Conservation (phyloP, 2,797 vertebrate species). For the Gymnodraco acuticeps region DNA sequence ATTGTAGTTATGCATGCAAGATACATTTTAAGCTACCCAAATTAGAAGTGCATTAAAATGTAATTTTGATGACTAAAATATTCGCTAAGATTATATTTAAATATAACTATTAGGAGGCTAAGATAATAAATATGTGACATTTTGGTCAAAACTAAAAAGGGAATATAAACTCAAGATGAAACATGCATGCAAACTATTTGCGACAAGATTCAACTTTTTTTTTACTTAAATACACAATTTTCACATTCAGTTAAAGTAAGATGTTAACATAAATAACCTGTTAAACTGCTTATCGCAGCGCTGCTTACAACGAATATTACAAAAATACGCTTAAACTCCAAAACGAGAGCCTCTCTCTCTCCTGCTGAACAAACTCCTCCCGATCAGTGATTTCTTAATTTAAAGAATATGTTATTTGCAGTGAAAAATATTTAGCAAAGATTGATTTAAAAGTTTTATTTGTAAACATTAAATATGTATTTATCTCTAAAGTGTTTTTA, state of each 20-base stretch:
- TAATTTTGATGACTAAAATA: constrained; percentile 7
- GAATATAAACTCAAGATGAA: constrained; percentile 5
- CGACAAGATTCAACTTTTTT: neutral
- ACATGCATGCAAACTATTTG: constrained; percentile 22
- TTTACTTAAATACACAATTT: constrained; percentile 8
- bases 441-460: constrained; percentile 92
- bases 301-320: neutral
- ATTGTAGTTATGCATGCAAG: constrained; percentile 4
- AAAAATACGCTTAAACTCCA: neutral
- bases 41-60: constrained; percentile 15
- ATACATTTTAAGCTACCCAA: neutral
- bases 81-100: neutral
- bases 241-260: constrained; percentile 9
- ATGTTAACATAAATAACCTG: neutral
- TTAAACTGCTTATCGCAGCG: constrained; percentile 22
- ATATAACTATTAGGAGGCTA: neutral
- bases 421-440: constrained; percentile 74
- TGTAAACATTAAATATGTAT: constrained; percentile 99
- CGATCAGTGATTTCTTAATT: constrained; percentile 41
- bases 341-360: neutral
- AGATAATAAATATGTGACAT: constrained; percentile 11
- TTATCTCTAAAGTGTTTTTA: constrained; percentile 91
- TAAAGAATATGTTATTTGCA: constrained; percentile 52
- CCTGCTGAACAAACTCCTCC: neutral
- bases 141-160: constrained; percentile 5